Evolutionary conservation across 2,797 vertebrate genomes (phyloP).

Genomic region (Benthosema pterotum): DNA sequence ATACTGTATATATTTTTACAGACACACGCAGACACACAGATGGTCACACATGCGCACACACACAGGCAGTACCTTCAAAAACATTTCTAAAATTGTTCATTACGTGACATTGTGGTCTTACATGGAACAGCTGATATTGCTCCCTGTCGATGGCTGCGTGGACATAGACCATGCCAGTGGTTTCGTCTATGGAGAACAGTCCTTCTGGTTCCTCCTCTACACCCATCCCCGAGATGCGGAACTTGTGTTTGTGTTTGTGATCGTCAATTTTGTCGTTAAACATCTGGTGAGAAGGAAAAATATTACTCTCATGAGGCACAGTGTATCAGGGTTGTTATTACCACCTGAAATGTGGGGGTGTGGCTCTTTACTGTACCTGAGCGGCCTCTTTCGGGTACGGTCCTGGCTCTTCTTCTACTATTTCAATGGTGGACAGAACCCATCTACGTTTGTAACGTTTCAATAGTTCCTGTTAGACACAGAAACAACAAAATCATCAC

Average conservation of each 20-base stretch:
- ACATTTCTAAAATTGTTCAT: not conserved
- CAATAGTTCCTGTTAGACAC: slow-evolving; percentile 69
- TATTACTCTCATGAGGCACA: too few species aligned
- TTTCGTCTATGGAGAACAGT: slow-evolving; percentile 75
- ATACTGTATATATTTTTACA: not conserved
- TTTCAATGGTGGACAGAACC: slow-evolving; percentile 83
- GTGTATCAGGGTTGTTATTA: too few species aligned
- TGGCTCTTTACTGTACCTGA: slow-evolving; percentile 54
- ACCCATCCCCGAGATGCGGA: slow-evolving; percentile 76
- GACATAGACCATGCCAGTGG: slow-evolving; percentile 54
- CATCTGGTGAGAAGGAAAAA: slow-evolving; percentile 67
- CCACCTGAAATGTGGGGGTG: not conserved
- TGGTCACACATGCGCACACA: not conserved
- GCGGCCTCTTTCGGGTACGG: slow-evolving; percentile 70
- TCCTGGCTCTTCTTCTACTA: slow-evolving; percentile 80
- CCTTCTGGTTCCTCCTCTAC: slow-evolving; percentile 64
- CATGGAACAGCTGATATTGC: slow-evolving; percentile 52
- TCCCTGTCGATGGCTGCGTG: slow-evolving; percentile 79
- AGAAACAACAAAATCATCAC: not conserved
- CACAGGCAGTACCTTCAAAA: not conserved
- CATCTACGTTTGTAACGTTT: slow-evolving; percentile 82
- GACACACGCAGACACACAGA: not conserved
- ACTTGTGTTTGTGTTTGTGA: slow-evolving; percentile 33
- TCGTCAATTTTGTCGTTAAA: slow-evolving; percentile 64
- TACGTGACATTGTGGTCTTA: slow-evolving; percentile 54